phyloP scores from a whole-genome alignment of 2,888 invertebrate species.

The Tenthredo amoena region DNA sequence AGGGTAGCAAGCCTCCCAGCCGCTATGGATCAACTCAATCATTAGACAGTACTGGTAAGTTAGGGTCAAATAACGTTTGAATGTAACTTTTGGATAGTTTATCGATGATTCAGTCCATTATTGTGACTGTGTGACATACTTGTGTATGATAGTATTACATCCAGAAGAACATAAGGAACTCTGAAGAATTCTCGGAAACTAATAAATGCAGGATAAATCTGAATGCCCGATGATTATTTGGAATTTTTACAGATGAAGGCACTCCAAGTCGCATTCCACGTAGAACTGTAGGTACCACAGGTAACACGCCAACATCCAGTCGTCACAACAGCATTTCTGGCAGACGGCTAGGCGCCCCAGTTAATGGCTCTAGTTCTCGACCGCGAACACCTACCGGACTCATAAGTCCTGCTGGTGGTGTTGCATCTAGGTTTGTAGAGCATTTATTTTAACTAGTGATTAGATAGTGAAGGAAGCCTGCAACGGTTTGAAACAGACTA shows the following conservation, averaged over 20 bases:
- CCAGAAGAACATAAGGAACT: neutral
- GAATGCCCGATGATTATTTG: neutral
- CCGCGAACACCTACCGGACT: conserved; percentile 89
- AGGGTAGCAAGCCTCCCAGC: conserved; percentile 95
- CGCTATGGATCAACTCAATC: conserved; percentile 96
- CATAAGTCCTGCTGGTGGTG: conserved; percentile 86
- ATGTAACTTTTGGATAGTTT: neutral
- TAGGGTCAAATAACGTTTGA: neutral
- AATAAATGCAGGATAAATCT: neutral
- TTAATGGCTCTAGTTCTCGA: conserved; percentile 82
- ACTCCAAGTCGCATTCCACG: conserved; percentile 93
- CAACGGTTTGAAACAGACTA: conserved; percentile 36
- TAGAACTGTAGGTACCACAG: conserved; percentile 82
- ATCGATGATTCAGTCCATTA: neutral
- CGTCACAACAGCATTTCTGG: conserved; percentile 83
- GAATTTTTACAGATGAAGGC: conserved; percentile 82
- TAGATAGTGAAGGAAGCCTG: conserved; percentile 10
- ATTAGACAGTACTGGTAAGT: conserved; percentile 90
- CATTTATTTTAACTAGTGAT: conserved; percentile 30
- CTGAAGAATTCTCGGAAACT: conserved; percentile 21
- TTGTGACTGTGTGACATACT: no score
- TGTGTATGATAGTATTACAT: conserved; percentile 34
- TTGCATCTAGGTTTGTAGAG: conserved; percentile 83
- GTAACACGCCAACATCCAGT: conserved; percentile 81
- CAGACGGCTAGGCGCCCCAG: conserved; percentile 81